These are phyloP conservation scores for Eumaeus atala DNA, from an alignment of 1,140 invertebrate genomes.

Conservation along the genomic window DNA sequence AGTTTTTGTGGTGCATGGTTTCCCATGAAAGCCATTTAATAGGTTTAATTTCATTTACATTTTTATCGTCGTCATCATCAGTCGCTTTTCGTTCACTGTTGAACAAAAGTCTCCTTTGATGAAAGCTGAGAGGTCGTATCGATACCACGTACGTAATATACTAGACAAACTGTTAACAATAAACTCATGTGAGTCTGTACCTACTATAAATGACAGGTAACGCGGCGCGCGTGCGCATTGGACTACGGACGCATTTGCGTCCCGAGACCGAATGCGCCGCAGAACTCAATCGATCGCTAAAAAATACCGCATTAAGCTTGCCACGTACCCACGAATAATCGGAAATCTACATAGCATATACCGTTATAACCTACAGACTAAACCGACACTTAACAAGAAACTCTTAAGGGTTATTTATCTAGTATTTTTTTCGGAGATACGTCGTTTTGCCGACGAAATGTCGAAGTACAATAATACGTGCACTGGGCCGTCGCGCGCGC, in stretches of 20 bases:
- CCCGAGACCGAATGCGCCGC: conserved; percentile 48
- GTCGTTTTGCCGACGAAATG: conserved; percentile 42
- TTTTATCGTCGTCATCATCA: too few relatives aligned
- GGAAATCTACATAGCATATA: conserved; percentile 32
- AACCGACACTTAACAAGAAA: conserved; percentile 36
- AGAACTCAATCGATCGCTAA: conserved; percentile 67
- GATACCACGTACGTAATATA: conserved; percentile 9
- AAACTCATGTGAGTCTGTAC: too few relatives aligned
- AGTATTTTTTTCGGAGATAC: conserved; percentile 34
- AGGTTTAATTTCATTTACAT: too few relatives aligned
- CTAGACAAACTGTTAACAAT: conserved; percentile 36
- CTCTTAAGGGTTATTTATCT: conserved; percentile 26
- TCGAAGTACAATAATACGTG: conserved; percentile 67
- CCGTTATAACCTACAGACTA: conserved; percentile 22
- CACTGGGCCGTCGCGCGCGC: conserved; percentile 69
- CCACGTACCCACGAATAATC: conserved; percentile 47
- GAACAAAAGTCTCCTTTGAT: too few relatives aligned
- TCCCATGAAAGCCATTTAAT: too few relatives aligned
- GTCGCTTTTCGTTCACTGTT: too few relatives aligned
- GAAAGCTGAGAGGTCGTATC: too few relatives aligned
- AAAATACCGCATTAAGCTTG: conserved; percentile 60
- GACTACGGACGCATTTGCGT: conserved; percentile 59
- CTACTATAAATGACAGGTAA: too few relatives aligned
- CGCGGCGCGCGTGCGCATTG: conserved; percentile 43
- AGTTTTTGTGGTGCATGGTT: too few relatives aligned